Conservation (phyloP, 1,140 invertebrate genomes). For the Nephila pilipes region DNA sequence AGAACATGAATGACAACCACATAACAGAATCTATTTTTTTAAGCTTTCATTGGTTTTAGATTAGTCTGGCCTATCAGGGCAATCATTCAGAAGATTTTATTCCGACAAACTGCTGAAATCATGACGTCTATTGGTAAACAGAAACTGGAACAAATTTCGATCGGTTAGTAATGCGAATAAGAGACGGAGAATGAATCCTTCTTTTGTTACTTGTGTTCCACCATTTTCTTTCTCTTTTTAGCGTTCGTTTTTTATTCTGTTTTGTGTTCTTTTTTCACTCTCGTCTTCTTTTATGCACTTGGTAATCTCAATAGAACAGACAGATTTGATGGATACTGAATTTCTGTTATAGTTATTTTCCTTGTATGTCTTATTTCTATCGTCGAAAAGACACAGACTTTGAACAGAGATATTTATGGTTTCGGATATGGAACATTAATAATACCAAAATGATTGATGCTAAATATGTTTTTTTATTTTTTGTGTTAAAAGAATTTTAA, state of each 20-base stretch:
- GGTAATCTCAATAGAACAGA: conserved; percentile 7
- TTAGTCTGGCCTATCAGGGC: neutral
- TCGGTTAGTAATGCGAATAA: conserved; percentile 30
- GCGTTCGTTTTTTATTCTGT: neutral
- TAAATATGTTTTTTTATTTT: too few species aligned
- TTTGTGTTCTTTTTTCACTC: too few species aligned
- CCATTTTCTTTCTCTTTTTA: neutral
- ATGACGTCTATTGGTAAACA: neutral
- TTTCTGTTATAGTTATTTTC: neutral
- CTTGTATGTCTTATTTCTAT: neutral
- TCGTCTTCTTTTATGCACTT: neutral
- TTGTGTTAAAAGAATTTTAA: too few species aligned
- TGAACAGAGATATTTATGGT: neutral
- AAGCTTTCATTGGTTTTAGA: conserved; percentile 58
- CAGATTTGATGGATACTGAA: conserved; percentile 10
- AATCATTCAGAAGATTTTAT: conserved; percentile 56
- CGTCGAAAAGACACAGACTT: neutral
- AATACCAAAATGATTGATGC: neutral
- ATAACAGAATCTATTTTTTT: conserved; percentile 44
- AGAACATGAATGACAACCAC: conserved; percentile 21
- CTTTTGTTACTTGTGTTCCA: neutral
- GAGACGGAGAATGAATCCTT: conserved; percentile 8
- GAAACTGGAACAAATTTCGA: conserved; percentile 28
- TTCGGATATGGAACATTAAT: neutral
- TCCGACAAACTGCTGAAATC: neutral